Conservation (phyloP, 2,797 vertebrate genomes). For the Capromys pilorides region DNA sequence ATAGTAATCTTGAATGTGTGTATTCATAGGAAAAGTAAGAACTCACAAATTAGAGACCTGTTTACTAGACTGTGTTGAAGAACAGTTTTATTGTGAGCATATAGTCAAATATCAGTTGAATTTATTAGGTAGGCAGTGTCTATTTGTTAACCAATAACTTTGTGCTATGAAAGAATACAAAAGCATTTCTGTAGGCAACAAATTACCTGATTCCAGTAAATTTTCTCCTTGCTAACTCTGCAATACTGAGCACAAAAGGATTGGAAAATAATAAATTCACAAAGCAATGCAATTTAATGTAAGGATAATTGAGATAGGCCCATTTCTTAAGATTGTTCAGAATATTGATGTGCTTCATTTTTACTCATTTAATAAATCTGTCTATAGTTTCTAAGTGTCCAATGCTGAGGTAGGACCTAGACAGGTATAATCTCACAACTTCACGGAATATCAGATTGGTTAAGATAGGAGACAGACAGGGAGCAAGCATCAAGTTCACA, state of each 20-base stretch:
- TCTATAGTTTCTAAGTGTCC: not conserved
- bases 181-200: constrained; percentile 32
- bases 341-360: not conserved
- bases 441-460: not conserved
- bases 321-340: not conserved
- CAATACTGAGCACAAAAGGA: constrained; percentile 38
- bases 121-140: not conserved
- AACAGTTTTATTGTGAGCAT: not conserved
- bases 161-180: not conserved
- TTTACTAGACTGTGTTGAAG: constrained; percentile 15
- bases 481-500: not conserved
- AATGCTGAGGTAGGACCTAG: not conserved
- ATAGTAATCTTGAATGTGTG: not conserved
- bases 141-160: constrained; percentile 21
- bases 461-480: constrained; percentile 21
- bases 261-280: not conserved
- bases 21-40: not conserved
- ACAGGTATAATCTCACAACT: not conserved
- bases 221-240: constrained; percentile 3
- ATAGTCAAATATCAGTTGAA: not conserved
- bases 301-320: not conserved
- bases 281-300: constrained; percentile 29
- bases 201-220: constrained; percentile 22
- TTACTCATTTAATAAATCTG: not conserved
- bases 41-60: not conserved